Evolutionary conservation across 1,140 invertebrate species (phyloP), one percentile per base, ranked within the genome.

Genomic region (Lepidotrigona ventralis): DNA sequence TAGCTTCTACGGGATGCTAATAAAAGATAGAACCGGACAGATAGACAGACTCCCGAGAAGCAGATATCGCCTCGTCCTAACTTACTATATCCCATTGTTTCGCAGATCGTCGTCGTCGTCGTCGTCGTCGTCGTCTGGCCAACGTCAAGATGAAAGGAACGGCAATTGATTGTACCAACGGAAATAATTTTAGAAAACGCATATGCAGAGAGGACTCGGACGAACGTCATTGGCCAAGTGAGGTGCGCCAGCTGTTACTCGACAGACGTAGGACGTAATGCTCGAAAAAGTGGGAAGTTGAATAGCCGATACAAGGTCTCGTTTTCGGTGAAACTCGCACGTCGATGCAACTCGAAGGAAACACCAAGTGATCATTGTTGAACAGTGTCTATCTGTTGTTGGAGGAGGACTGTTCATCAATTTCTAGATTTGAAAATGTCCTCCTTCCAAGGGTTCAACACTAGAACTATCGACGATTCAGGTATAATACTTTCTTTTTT

Each of bases 1-100:
- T 93, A 91, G 91, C 91, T 93, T 91, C 91, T 86, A 90, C 92
- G 87, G 92, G 91, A 93, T 91, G 93, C 93, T 92, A 94, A 93
- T 94, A 93, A 94, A 94, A 94, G 93, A 93, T 93, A 91, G 91
- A 93, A 85, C 87, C 89, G 88, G 77, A 81, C 85, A 93, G 92
- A 93, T 93, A 92, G 87, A 89, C 70, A 58, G 39, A 46, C 39
- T 46, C 56, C 78, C 63, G 58, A 83, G 87, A 86, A 68, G 74
- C 63, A 68, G 89, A 91, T 90, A 90, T 83, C 88, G 75, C 79
- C 53, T 56, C 83, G 83, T 76, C 71, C 85, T 84, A 77, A 81
- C 54, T 70, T 69, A 58, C 64, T 66, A 53, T 71, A 66, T 75
- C 72, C 88, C 85, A 92, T 93, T 93, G 91, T 93, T 92, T 91